Evolutionary conservation across 2,113 vertebrate genomes (phyloP).

Genomic region (Tachycineta bicolor): DNA sequence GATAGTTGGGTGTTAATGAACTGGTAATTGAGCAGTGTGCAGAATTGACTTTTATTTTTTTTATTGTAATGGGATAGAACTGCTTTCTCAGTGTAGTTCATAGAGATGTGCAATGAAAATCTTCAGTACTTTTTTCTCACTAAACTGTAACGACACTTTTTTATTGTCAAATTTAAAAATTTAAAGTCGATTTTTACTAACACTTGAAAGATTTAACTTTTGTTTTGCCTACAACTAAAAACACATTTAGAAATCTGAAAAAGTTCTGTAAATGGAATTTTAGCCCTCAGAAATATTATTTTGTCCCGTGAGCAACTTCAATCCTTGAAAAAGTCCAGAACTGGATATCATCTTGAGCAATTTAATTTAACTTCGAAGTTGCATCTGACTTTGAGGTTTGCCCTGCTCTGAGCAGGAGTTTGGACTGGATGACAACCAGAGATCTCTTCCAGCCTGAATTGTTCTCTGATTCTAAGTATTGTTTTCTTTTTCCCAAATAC

Average conservation of each 20-base stretch:
- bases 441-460: background rate
- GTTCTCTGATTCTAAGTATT: background rate
- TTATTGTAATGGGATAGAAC: background rate
- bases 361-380: background rate
- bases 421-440: background rate
- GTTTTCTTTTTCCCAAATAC: background rate
- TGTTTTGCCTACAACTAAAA: background rate
- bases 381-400: conserved; percentile 4
- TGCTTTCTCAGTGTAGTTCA: background rate
- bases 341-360: background rate
- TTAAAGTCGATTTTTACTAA: background rate
- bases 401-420: background rate
- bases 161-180: background rate
- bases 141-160: background rate
- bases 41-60: background rate
- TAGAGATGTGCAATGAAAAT: background rate
- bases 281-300: background rate
- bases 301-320: background rate
- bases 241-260: background rate
- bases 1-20: background rate
- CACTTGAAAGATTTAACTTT: background rate
- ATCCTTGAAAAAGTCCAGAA: background rate
- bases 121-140: background rate
- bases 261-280: background rate
- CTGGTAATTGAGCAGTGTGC: background rate